A percentile compares a stretch with the other conserved stretches of the same genome.
Conservation (phyloP, 2,888 invertebrate genomes). For the Tineola bisselliella region DNA sequence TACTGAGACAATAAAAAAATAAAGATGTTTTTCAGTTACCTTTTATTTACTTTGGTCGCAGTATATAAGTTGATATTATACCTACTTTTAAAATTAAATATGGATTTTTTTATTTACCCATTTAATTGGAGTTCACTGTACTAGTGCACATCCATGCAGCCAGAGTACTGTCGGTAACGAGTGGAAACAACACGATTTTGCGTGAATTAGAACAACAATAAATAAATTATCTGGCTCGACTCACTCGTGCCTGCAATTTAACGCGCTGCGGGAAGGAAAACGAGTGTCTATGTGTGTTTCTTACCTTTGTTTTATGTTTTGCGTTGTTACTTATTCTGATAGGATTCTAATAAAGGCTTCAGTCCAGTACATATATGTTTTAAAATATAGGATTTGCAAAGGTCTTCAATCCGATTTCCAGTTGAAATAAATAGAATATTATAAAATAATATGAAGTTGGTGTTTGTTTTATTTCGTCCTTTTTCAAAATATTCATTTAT, state of each 20-base stretch:
- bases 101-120: not conserved
- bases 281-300: constrained; percentile 16
- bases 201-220: constrained; percentile 47
- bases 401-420: no score
- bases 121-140: not conserved
- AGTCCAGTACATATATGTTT: no score
- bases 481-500: no score
- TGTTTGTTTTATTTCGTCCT: no score
- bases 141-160: not conserved
- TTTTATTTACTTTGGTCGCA: no score
- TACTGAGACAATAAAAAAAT: no score
- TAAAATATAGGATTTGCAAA: no score
- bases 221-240: constrained; percentile 34
- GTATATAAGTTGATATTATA: no score
- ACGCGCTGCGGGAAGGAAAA: constrained; percentile 17
- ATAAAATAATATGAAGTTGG: no score
- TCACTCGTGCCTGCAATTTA: constrained; percentile 22
- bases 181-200: constrained; percentile 37
- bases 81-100: no score
- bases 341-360: not conserved
- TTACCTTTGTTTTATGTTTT: constrained; percentile 1
- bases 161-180: constrained; percentile 24
- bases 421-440: no score
- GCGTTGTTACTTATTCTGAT: not conserved
- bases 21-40: no score